Evolutionary conservation across 2,797 vertebrate species (phyloP).

Genomic region (Cirrhinus molitorella): DNA sequence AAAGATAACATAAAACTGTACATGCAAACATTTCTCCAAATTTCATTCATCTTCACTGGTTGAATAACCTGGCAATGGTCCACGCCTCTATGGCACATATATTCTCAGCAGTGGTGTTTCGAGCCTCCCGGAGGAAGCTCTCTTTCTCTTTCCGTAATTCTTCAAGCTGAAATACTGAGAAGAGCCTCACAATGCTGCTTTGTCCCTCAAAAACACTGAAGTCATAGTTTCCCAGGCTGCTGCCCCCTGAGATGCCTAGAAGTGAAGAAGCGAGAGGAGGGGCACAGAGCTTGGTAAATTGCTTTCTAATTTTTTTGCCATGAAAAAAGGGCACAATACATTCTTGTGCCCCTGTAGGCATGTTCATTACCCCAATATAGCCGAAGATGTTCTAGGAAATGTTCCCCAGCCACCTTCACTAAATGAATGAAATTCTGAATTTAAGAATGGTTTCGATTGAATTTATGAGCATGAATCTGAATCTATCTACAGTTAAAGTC

Average conservation of each 20-base stretch:
- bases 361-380: not conserved
- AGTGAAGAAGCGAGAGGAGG: conserved; percentile 61
- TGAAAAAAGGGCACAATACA: conserved; percentile 27
- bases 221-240: conserved; percentile 80
- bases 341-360: conserved; percentile 43
- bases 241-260: conserved; percentile 72
- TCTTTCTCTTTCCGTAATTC: conserved; percentile 66
- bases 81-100: conserved; percentile 68
- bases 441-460: not conserved
- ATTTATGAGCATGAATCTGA: not conserved
- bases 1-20: not conserved
- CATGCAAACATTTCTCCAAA: conserved; percentile 1
- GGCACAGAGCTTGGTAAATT: conserved; percentile 42
- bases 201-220: conserved; percentile 73
- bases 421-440: not conserved
- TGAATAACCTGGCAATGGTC: conserved; percentile 66
- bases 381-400: not conserved
- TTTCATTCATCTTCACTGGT: conserved; percentile 48
- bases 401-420: not conserved
- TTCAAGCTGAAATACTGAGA: conserved; percentile 75
- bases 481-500: no score
- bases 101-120: conserved; percentile 64
- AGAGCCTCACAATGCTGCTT: conserved; percentile 71
- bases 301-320: conserved; percentile 22
- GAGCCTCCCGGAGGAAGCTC: conserved; percentile 48